A percentile compares a stretch with the other conserved stretches of the same genome.
phyloP scores from a whole-genome alignment of 2,888 invertebrate species.

The Dendrolimus houi region DNA sequence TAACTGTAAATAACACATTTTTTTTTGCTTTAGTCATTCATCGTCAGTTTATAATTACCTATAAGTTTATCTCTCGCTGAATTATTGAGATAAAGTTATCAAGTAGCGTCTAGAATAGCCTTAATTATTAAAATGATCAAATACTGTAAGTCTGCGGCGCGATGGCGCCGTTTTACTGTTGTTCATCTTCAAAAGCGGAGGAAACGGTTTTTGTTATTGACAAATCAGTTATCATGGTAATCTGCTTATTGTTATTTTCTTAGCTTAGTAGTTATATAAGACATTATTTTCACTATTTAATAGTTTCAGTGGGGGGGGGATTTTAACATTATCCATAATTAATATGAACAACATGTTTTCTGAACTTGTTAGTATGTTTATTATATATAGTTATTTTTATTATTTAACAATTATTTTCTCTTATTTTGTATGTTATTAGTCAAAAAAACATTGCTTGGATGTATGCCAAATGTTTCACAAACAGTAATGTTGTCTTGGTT shows the following conservation, averaged over 20 bases:
- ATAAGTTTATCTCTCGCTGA: slow-evolving; percentile 2
- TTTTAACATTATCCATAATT: not conserved
- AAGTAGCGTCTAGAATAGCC: slow-evolving; percentile 1
- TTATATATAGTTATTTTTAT: too few species aligned
- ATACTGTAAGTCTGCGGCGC: not conserved
- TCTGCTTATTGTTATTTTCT: slow-evolving; percentile 28
- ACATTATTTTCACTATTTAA: not conserved
- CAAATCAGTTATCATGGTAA: slow-evolving; percentile 29
- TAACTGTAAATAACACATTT: too few species aligned
- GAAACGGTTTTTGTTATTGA: slow-evolving; percentile 17
- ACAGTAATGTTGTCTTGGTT: not conserved
- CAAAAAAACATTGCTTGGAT: not conserved
- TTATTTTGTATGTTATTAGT: too few species aligned
- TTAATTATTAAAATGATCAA: not conserved
- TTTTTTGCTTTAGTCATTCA: not conserved
- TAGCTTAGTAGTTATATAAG: not conserved
- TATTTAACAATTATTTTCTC: too few species aligned
- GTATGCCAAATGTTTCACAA: not conserved
- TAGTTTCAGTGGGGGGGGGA: not conserved
- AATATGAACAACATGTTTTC: not conserved
- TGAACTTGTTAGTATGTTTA: too few species aligned
- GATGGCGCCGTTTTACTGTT: slow-evolving; percentile 36
- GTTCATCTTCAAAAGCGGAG: slow-evolving; percentile 17
- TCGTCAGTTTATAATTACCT: not conserved
- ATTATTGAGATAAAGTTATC: slow-evolving; percentile 5